Percentiles rank a stretch among this genome's conserved stretches.
Evolutionary conservation across 1,140 invertebrate genomes (phyloP).

Genomic region (Whitmania pigra): DNA sequence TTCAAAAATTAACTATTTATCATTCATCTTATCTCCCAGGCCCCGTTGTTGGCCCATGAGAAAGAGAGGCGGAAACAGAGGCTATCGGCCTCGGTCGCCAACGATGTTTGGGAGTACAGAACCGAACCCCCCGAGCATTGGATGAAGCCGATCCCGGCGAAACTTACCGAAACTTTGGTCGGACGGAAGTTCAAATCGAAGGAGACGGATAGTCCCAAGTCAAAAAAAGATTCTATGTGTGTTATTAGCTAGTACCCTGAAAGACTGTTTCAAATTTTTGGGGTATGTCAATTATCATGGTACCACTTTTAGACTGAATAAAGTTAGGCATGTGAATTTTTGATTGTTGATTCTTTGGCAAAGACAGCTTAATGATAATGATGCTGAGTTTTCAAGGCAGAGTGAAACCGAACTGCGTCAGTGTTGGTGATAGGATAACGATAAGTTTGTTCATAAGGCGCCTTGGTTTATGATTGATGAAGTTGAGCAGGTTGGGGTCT

Average conservation of each 20-base stretch:
- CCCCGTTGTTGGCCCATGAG: constrained; percentile 58
- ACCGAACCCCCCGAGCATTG: constrained; percentile 62
- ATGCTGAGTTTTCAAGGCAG: no score
- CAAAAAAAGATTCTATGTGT: constrained; percentile 3
- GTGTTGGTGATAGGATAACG: no score
- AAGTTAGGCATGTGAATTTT: neutral
- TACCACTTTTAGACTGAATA: neutral
- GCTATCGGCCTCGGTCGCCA: constrained; percentile 53
- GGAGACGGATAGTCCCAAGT: neutral
- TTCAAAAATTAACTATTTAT: no score
- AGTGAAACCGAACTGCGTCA: no score
- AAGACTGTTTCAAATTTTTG: neutral
- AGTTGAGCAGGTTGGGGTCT: no score
- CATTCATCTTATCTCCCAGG: constrained; percentile 44
- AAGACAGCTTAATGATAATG: neutral
- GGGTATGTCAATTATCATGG: neutral
- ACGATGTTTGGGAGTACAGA: constrained; percentile 64
- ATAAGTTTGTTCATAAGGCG: no score
- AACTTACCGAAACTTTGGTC: constrained; percentile 9
- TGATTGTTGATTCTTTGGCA: neutral
- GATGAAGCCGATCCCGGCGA: constrained; percentile 59
- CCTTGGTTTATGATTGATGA: no score
- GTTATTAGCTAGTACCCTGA: constrained; percentile 4
- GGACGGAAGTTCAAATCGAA: neutral
- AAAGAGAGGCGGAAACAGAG: constrained; percentile 50